A percentile compares a stretch with the other conserved stretches of the same genome.
Evolutionary conservation across 2,113 vertebrate genomes (phyloP).

Genomic region (Alaudala cheleensis): DNA sequence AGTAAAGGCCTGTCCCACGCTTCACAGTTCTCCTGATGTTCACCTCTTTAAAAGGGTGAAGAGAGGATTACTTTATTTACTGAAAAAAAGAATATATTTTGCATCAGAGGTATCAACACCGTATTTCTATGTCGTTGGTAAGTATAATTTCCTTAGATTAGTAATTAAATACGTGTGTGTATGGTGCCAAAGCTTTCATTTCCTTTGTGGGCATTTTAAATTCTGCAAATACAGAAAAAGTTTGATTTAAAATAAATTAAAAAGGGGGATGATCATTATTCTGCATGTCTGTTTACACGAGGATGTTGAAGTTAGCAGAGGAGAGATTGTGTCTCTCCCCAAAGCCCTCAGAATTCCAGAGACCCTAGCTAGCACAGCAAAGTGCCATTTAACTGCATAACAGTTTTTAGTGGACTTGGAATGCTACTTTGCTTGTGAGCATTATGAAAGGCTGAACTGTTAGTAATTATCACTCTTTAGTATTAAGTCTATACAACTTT

Average conservation of each 20-base stretch:
- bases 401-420: neutral
- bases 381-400: neutral
- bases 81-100: constrained; percentile 85
- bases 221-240: neutral
- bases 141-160: neutral
- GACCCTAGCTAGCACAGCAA: neutral
- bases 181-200: neutral
- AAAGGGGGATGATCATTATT: neutral
- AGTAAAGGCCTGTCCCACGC: constrained; percentile 77
- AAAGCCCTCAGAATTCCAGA: neutral
- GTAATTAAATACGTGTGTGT: neutral
- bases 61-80: constrained; percentile 79
- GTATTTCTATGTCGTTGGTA: constrained; percentile 87
- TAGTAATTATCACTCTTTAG: neutral
- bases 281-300: neutral
- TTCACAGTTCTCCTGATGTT: constrained; percentile 71
- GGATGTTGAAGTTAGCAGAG: neutral
- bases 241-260: neutral
- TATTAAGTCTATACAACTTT: neutral
- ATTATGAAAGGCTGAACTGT: neutral
- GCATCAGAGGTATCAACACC: constrained; percentile 84
- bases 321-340: neutral
- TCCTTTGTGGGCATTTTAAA: neutral
- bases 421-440: neutral
- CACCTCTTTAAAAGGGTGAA: constrained; percentile 81